phyloP scores from a whole-genome alignment of 2,797 vertebrate species.

The Poecilia gillii region DNA sequence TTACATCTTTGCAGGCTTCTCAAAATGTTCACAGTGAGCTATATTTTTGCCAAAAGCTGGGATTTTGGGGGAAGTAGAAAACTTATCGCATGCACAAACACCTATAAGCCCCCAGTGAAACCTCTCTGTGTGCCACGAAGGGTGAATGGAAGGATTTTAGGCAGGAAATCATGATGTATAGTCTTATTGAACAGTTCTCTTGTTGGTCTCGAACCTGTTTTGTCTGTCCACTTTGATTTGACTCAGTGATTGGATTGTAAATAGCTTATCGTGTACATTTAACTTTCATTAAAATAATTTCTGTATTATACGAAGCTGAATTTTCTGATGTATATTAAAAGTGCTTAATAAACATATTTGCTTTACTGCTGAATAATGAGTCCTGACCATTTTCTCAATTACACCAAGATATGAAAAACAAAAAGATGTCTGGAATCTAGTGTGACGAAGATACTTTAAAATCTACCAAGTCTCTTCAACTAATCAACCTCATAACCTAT shows the following conservation, averaged over 20 bases:
- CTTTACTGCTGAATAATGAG: slow-evolving; percentile 89
- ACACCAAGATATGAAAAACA: background rate
- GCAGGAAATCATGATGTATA: slow-evolving; percentile 71
- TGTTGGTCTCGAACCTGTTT: slow-evolving; percentile 82
- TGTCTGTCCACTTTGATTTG: slow-evolving; percentile 70
- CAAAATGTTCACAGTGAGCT: slow-evolving; percentile 73
- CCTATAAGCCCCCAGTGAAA: slow-evolving; percentile 60
- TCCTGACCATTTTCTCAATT: slow-evolving; percentile 2
- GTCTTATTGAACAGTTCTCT: slow-evolving; percentile 74
- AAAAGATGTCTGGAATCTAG: background rate
- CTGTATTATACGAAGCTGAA: slow-evolving; percentile 96
- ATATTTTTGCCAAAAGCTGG: slow-evolving; percentile 63
- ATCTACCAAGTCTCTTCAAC: background rate
- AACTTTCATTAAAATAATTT: slow-evolving; percentile 94
- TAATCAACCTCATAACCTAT: background rate
- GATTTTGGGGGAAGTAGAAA: slow-evolving; percentile 33
- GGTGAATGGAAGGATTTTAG: slow-evolving; percentile 60
- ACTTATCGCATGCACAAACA: slow-evolving; percentile 71
- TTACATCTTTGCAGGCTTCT: slow-evolving; percentile 77
- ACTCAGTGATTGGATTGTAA: slow-evolving; percentile 87
- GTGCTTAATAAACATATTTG: slow-evolving; percentile 99
- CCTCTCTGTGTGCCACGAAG: slow-evolving; percentile 48
- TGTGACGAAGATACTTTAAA: background rate
- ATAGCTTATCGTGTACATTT: slow-evolving; percentile 97
- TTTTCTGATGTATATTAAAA: slow-evolving; percentile 97